These are phyloP conservation scores for Stegodyphus dumicola DNA, from an alignment of 1,140 invertebrate genomes.

Conservation along the genomic window DNA sequence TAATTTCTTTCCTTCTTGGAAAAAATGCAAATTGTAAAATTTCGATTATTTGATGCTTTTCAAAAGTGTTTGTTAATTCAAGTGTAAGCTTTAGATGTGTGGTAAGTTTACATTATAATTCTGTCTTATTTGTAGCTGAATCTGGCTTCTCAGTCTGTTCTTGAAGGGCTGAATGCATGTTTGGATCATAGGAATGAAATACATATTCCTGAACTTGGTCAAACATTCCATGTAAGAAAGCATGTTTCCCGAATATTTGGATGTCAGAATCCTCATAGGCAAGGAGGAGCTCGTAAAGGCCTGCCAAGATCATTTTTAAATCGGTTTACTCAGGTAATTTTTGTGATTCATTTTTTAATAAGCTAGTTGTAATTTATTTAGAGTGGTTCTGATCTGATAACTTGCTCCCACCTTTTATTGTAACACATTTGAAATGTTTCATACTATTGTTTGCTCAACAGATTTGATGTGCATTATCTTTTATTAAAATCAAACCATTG, in stretches of 20 bases:
- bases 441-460: no score
- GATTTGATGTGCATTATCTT: no score
- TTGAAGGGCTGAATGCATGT: slow-evolving; percentile 98
- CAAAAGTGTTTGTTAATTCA: no score
- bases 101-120: neutral
- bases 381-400: no score
- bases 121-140: slow-evolving; percentile 76
- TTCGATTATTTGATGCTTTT: no score
- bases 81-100: no score
- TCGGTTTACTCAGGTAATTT: slow-evolving; percentile 89
- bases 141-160: slow-evolving; percentile 96
- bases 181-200: slow-evolving; percentile 97
- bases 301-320: slow-evolving; percentile 97
- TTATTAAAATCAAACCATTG: no score
- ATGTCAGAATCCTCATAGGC: slow-evolving; percentile 97
- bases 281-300: slow-evolving; percentile 95
- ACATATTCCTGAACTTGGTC: slow-evolving; percentile 93
- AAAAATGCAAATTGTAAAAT: no score
- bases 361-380: no score
- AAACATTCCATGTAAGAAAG: slow-evolving; percentile 80
- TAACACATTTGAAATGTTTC: no score
- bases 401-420: no score
- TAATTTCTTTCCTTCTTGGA: no score
- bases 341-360: neutral
- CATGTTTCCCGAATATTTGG: slow-evolving; percentile 88